Percentiles rank a stretch among this genome's conserved stretches.
Conservation (phyloP, 2,113 vertebrate genomes). For the Pachypanchax playfairii region DNA sequence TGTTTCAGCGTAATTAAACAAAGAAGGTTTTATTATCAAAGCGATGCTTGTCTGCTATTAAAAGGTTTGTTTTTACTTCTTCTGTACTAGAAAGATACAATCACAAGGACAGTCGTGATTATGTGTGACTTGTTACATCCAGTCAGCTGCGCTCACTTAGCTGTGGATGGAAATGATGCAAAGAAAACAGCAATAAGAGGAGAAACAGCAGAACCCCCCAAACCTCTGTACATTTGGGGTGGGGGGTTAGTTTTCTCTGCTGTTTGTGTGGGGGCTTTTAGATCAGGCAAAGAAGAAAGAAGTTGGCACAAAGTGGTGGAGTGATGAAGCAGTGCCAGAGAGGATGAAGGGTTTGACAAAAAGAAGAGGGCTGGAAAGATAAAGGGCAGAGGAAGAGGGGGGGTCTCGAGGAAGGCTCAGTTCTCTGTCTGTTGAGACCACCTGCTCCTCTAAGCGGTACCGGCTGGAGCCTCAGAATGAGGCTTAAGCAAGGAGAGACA, state of each 20-base stretch:
- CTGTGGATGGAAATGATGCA: conserved; percentile 15
- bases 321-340: conserved; percentile 14
- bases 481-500: conserved; percentile 23
- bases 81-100: not conserved
- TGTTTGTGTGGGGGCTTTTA: conserved; percentile 16
- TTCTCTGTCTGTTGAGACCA: conserved; percentile 48
- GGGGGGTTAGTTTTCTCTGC: conserved; percentile 47
- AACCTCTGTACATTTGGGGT: conserved; percentile 58
- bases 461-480: conserved; percentile 37
- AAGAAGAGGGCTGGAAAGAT: conserved; percentile 43
- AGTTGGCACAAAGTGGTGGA: conserved; percentile 24
- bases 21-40: no score
- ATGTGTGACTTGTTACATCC: conserved; percentile 14
- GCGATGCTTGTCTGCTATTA: not conserved
- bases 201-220: not conserved
- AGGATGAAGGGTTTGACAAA: conserved; percentile 35
- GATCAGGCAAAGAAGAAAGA: conserved; percentile 11
- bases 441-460: conserved; percentile 57
- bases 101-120: not conserved
- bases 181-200: not conserved
- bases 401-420: conserved; percentile 39
- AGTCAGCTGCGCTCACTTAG: conserved; percentile 17
- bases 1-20: no score
- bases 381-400: conserved; percentile 27
- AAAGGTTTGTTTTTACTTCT: not conserved